Evolutionary conservation across 2,888 invertebrate genomes (phyloP).

Genomic region (Stegana nigrithorax): DNA sequence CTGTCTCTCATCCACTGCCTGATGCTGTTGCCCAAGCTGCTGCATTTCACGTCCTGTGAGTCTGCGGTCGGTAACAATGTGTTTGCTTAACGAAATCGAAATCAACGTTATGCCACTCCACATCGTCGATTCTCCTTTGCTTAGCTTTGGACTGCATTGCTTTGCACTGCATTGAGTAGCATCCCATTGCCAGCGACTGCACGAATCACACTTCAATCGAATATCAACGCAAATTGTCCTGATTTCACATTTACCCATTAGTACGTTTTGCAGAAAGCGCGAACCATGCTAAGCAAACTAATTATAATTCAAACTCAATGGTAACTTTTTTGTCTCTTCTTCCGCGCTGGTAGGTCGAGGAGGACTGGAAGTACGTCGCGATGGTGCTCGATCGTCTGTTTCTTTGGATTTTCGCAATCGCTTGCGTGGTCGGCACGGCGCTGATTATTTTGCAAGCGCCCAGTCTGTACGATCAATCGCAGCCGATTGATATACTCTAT

Average conservation of each 20-base stretch:
- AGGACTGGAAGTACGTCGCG: slow-evolving; percentile 98
- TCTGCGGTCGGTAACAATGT: neutral
- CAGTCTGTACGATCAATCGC: slow-evolving; percentile 89
- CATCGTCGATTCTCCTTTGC: neutral
- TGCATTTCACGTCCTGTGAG: neutral
- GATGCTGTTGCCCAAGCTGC: neutral
- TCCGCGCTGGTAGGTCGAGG: slow-evolving; percentile 81
- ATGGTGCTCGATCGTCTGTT: slow-evolving; percentile 96
- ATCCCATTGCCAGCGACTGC: too few relatives aligned
- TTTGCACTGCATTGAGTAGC: too few relatives aligned
- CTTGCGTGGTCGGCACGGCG: slow-evolving; percentile 90
- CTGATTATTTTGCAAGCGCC: slow-evolving; percentile 91
- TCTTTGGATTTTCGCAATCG: slow-evolving; percentile 94
- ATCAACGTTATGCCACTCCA: too few relatives aligned
- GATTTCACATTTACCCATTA: too few relatives aligned
- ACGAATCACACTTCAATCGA: too few relatives aligned
- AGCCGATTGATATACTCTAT: slow-evolving; percentile 89
- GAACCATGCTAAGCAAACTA: neutral
- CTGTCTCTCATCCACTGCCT: neutral
- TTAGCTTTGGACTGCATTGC: too few relatives aligned
- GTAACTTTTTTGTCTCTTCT: neutral
- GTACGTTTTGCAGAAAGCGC: too few relatives aligned
- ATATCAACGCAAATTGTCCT: too few relatives aligned
- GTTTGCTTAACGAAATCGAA: slow-evolving; percentile 7
- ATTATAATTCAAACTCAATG: neutral